phyloP scores from a whole-genome alignment of 2,888 invertebrate genomes.

The Pterostichus niger region DNA sequence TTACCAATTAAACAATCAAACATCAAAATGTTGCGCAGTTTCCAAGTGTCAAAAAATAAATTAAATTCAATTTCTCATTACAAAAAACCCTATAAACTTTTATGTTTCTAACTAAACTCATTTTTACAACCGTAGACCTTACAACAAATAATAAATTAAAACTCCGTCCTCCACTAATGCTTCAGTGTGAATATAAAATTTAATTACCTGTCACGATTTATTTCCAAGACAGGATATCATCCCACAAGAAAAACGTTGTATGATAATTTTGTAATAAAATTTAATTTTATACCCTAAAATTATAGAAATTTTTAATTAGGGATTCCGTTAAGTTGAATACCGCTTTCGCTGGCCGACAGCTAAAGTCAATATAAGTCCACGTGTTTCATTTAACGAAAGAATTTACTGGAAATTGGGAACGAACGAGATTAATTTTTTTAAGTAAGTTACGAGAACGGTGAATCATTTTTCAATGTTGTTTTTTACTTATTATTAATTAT shows the following conservation, averaged over 20 bases:
- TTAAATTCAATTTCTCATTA: constrained; percentile 35
- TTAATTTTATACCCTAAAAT: constrained; percentile 63
- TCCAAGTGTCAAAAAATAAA: neutral
- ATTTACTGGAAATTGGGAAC: constrained; percentile 13
- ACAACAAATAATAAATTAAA: constrained; percentile 51
- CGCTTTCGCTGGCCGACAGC: constrained; percentile 38
- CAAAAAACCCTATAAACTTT: constrained; percentile 23
- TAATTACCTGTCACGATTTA: constrained; percentile 54
- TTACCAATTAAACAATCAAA: too few species aligned
- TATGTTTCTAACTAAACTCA: neutral
- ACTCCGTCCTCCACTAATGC: neutral
- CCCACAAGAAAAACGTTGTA: constrained; percentile 13
- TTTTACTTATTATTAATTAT: constrained; percentile 2
- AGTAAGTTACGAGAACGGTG: neutral
- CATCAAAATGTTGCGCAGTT: too few species aligned
- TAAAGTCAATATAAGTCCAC: neutral
- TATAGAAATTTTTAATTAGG: constrained; percentile 61
- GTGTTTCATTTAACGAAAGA: neutral
- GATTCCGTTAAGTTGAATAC: constrained; percentile 50
- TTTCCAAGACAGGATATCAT: constrained; percentile 48
- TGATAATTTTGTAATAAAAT: constrained; percentile 64
- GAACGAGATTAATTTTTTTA: neutral
- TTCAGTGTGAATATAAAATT: constrained; percentile 54
- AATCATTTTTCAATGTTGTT: constrained; percentile 16
- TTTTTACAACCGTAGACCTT: constrained; percentile 33